Evolutionary conservation across 2,113 vertebrate species (phyloP).

Genomic region (Ciconia stormi): DNA sequence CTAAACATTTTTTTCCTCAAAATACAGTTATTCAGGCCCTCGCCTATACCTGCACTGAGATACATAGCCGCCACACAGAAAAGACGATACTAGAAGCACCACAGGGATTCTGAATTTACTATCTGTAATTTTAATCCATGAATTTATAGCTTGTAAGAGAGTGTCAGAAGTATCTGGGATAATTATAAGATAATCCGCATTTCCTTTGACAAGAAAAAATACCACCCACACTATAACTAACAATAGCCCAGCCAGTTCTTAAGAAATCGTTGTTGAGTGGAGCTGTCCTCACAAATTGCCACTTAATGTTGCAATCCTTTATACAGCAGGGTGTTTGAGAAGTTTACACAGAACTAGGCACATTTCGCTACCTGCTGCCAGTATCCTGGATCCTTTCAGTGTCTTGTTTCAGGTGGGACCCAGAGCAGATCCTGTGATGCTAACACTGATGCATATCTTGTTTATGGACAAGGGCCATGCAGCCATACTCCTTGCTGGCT

Average conservation of each 20-base stretch:
- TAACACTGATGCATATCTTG: too few relatives aligned
- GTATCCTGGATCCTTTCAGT: neutral
- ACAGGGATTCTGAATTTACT: neutral
- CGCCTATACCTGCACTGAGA: neutral
- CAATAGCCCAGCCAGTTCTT: neutral
- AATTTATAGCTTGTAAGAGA: constrained; percentile 24
- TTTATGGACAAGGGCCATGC: neutral
- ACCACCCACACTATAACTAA: neutral
- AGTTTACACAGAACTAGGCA: neutral
- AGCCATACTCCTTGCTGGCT: neutral
- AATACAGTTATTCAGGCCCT: neutral
- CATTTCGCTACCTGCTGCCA: neutral
- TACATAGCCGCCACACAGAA: neutral
- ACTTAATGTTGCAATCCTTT: neutral
- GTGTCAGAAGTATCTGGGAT: neutral
- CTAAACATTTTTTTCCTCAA: neutral
- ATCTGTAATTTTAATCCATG: neutral
- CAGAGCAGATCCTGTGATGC: neutral
- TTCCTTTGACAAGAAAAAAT: constrained; percentile 36
- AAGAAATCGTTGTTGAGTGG: neutral
- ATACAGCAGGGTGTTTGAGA: neutral
- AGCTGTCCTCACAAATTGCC: neutral
- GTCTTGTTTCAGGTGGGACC: neutral
- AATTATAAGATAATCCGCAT: neutral
- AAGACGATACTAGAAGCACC: neutral